phyloP scores from a whole-genome alignment of 2,797 vertebrate genomes.

The Arremon brunneinucha region DNA sequence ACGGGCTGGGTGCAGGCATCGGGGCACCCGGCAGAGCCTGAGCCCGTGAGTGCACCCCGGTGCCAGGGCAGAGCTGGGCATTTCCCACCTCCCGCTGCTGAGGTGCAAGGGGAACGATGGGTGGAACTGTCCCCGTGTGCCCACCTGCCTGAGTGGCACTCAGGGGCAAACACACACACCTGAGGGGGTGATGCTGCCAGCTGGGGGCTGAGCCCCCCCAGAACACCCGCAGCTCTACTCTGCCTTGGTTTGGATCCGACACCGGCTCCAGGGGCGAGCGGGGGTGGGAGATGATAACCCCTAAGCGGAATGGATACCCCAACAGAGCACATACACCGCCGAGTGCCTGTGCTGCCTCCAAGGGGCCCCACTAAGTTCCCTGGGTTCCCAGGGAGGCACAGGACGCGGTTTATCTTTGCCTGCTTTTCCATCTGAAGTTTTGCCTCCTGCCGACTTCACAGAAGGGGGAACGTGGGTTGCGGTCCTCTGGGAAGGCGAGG shows the following conservation, averaged over 20 bases:
- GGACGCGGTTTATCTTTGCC: not conserved
- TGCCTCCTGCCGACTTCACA: not conserved
- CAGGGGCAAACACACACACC: rapidly evolving
- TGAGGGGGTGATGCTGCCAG: not conserved
- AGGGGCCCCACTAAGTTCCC: not conserved
- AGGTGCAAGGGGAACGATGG: not conserved
- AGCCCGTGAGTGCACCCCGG: not conserved
- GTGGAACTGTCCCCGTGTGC: not conserved
- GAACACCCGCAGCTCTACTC: not conserved
- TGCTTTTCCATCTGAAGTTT: not conserved
- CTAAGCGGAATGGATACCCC: not conserved
- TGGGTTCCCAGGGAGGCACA: not conserved
- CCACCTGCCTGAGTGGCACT: not conserved
- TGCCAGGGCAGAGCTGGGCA: not conserved
- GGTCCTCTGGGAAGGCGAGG: not conserved
- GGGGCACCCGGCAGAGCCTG: not conserved
- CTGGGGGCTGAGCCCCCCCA: not conserved
- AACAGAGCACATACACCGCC: rapidly evolving
- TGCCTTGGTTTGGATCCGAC: not conserved
- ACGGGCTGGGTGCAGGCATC: not conserved
- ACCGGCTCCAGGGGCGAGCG: not conserved
- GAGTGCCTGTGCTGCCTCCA: rapidly evolving
- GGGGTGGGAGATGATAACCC: not conserved
- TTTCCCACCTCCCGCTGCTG: not conserved
- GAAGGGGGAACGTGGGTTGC: not conserved